Evolutionary conservation across 2,888 invertebrate species (phyloP).

Genomic region (Hirtodrosophila trivittata): DNA sequence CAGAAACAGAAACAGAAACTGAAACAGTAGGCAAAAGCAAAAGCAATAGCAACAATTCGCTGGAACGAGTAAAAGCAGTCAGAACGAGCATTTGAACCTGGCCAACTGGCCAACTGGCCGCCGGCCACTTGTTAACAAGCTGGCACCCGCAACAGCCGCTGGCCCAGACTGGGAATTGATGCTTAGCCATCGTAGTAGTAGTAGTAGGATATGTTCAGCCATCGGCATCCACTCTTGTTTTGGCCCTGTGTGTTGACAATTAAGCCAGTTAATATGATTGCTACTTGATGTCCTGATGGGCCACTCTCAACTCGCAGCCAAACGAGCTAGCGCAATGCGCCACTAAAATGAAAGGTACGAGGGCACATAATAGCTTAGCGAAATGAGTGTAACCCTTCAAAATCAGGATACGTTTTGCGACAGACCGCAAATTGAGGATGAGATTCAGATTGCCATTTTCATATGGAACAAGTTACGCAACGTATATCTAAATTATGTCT

Average conservation of each 20-base stretch:
- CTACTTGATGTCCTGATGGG: slow-evolving; percentile 71
- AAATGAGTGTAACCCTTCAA: background rate
- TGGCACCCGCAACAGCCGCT: slow-evolving; percentile 61
- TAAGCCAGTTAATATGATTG: slow-evolving; percentile 75
- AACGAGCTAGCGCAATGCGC: slow-evolving; percentile 63
- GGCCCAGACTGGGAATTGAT: slow-evolving; percentile 30
- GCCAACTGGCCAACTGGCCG: slow-evolving; percentile 49
- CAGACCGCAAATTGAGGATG: background rate
- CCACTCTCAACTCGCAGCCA: slow-evolving; percentile 34
- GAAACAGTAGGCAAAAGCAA: slow-evolving; percentile 5
- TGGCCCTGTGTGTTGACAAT: slow-evolving; percentile 66
- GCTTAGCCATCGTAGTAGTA: background rate
- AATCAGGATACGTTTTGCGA: slow-evolving; percentile 1
- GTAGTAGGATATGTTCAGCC: slow-evolving; percentile 7
- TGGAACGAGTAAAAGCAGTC: background rate
- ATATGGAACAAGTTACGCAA: too few species aligned
- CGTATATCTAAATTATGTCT: too few species aligned
- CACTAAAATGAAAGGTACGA: slow-evolving; percentile 46
- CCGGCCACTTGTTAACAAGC: slow-evolving; percentile 72
- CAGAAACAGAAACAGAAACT: background rate
- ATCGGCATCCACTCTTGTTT: slow-evolving; percentile 36
- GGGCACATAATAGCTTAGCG: slow-evolving; percentile 21
- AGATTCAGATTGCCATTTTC: too few species aligned
- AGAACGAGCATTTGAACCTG: slow-evolving; percentile 20
- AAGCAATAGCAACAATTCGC: background rate